Percentiles rank a stretch among this genome's conserved stretches.
Evolutionary conservation across 2,113 vertebrate genomes (phyloP).

Genomic region (Cephalopterus ornatus): DNA sequence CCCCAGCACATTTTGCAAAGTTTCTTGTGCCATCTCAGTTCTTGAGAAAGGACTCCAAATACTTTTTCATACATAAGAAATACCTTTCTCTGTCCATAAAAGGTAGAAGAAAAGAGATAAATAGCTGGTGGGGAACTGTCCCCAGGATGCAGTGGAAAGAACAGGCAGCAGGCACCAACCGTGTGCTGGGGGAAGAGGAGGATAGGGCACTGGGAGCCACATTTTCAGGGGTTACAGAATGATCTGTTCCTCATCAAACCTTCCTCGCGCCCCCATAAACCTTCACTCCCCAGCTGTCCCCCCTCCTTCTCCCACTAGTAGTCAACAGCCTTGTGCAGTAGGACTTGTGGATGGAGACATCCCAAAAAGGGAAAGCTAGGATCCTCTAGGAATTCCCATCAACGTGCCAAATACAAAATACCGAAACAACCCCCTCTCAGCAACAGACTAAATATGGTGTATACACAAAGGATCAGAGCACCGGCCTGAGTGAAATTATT

Average conservation of each 20-base stretch:
- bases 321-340: slow-evolving; percentile 22
- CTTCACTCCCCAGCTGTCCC: neutral
- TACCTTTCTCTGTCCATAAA: slow-evolving; percentile 55
- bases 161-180: neutral
- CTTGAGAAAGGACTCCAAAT: slow-evolving; percentile 24
- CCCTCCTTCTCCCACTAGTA: neutral
- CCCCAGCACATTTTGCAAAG: neutral
- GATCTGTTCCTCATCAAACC: slow-evolving; percentile 71
- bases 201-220: neutral
- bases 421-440: slow-evolving; percentile 72
- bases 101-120: slow-evolving; percentile 50
- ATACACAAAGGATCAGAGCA: slow-evolving; percentile 52
- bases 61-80: neutral
- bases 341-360: slow-evolving; percentile 65
- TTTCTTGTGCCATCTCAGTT: neutral
- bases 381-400: slow-evolving; percentile 78
- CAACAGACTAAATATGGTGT: slow-evolving; percentile 98
- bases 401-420: slow-evolving; percentile 80
- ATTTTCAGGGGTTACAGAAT: neutral
- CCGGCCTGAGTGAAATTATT: slow-evolving; percentile 29
- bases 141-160: neutral
- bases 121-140: neutral
- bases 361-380: slow-evolving; percentile 83
- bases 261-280: neutral
- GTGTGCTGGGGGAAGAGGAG: neutral